Evolutionary conservation across 1,140 invertebrate genomes (phyloP), one percentile per base, ranked within the genome.

Genomic region (Ericerus pela): DNA sequence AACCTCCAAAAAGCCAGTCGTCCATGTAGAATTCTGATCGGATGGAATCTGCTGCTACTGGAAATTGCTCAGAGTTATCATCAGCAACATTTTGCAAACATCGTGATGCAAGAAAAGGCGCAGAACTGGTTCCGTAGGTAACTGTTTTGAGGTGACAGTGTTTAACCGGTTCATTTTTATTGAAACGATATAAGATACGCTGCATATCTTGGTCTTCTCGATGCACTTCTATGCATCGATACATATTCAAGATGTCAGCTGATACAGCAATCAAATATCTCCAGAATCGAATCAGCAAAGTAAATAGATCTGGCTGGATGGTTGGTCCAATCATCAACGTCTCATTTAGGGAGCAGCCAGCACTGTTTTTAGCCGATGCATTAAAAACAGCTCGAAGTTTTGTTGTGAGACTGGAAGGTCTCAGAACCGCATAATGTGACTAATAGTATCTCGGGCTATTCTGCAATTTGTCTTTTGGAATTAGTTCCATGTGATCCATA

Each of bases 121-220:
- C 33, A 2, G 53, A 24, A 14, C 26, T 18, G 8, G 31, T n/a
- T 26, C 31, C 53, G 16, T 54, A 54, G 22, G 33, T 54, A 8
- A 54, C 16, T 29, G 53, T 54, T 24, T 54, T 54, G 22, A 54
- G 26, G 8, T 31, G 30, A 38, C 27, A 54, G 27, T 36, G 26
- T 31, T 33, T 22, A 36, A 54, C 27, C 18, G 18, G 33, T 8
- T 31, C 2, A 12, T 54, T 31, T 1, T 24, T 22, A 22, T 37
- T n/a, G 0, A n/a, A 36, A 4, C 53, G 29, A 18, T 24, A 54
- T 36, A 54, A 36, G 24, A 54, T 54, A 4, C 24, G 14, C 31
- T 54, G 53, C 18, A 27, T 36, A 4, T 54, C 33, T 20, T 14
- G 29, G 20, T 54, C 29, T 14, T 10, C 28, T 28, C 24, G 8